Base-by-base conservation (phyloP, 2,888 invertebrate genomes). In the Drosophila prostipennis region DNA sequence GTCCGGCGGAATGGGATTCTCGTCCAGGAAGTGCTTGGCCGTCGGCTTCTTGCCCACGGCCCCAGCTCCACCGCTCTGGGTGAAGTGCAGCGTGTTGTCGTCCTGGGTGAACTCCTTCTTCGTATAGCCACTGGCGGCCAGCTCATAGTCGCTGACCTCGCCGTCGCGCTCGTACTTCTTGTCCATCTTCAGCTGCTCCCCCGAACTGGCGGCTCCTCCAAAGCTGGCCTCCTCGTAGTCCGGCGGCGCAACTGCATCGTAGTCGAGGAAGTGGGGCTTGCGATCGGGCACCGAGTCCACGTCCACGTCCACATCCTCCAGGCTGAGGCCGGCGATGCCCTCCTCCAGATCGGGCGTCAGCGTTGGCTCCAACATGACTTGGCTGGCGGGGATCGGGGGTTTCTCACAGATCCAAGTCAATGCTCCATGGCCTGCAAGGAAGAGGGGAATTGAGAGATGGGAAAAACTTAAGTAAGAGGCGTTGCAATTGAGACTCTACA, bases 251-350 rank as follows among this genome's bases (percentile, higher is more conserved):
- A 93, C 93, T 64, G 93, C 94, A 89, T 94, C 94, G 79, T 94
- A 94, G 81, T 94, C 94, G 52, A 94, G 92, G 81, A 94, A 94
- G 90, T 94, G 94, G 26, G 94, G 93, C 78, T 94, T 93, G 78
- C 93, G 93, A 51, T 93, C 90, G 8, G 89, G 77, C 5, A 91
- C 91, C 34, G 87, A 89, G 61, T 91, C 91, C 6, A 91, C 81
- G 65, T 89, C 85, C 6, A 91, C 81, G 65, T 89, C 85, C 2
- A 80, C 83, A n/a, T 87, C 89, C 14, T 89, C 77, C 3, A 85
- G 34, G 8, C 76, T 58, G 32, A 84, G 77, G 16, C 64, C 76
- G 58, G 78, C 82, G n/a, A 82, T 61, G 54, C 73, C 79, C n/a
- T 78, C 78, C 49, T 73, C 79, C 39, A 70, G 67, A 45, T 78